phyloP scores from a whole-genome alignment of 2,113 vertebrate species.

The Campylomormyrus numenius region DNA sequence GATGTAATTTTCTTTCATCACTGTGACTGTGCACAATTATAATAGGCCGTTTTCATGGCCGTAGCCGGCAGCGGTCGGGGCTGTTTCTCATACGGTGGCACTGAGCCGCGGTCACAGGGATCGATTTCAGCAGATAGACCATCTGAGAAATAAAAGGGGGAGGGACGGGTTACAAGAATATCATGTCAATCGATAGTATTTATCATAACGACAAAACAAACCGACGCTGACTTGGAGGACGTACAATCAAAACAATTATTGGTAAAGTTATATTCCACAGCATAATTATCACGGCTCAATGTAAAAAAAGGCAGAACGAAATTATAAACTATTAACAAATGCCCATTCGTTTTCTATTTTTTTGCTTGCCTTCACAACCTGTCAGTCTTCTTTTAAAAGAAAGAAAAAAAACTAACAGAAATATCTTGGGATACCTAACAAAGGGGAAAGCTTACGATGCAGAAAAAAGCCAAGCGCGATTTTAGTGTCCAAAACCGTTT shows the following conservation, averaged over 20 bases:
- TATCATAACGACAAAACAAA: neutral
- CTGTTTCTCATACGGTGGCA: neutral
- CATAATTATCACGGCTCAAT: neutral
- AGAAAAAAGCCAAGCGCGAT: neutral
- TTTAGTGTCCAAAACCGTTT: neutral
- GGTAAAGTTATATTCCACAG: neutral
- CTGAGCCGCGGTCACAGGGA: neutral
- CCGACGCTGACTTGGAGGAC: neutral
- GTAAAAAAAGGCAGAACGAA: neutral
- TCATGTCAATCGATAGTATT: neutral
- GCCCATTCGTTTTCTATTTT: neutral
- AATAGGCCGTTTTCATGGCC: neutral
- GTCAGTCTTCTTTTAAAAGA: neutral
- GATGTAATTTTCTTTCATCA: neutral
- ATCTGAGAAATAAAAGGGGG: neutral
- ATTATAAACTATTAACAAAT: neutral
- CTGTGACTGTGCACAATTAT: neutral
- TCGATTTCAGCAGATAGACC: neutral
- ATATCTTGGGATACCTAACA: neutral
- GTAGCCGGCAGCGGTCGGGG: neutral
- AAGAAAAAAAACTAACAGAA: neutral
- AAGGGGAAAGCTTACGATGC: neutral
- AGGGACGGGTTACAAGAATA: neutral
- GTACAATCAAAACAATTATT: neutral
- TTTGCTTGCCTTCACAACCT: neutral